phyloP scores from a whole-genome alignment of 2,888 invertebrate genomes.

The Desoria tigrina region DNA sequence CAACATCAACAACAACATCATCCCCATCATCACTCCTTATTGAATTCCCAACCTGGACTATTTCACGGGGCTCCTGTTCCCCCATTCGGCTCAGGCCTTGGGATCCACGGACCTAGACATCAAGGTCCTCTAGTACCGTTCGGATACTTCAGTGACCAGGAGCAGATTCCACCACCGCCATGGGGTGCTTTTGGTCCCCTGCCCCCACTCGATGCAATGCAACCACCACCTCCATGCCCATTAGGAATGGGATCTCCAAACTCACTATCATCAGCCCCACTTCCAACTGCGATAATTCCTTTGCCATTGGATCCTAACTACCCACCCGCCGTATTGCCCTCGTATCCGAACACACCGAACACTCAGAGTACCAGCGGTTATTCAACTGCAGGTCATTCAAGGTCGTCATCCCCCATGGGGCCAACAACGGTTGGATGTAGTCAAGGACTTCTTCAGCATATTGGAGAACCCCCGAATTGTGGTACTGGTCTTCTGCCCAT shows the following conservation, averaged over 20 bases:
- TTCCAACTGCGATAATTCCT: conserved; percentile 51
- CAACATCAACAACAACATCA: too few species aligned
- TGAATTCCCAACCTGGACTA: neutral
- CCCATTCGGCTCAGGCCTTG: too few species aligned
- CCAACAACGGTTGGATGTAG: conserved; percentile 15
- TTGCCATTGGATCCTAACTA: conserved; percentile 50
- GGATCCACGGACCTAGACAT: too few species aligned
- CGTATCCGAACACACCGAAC: conserved; percentile 37
- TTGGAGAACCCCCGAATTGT: neutral
- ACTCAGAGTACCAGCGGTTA: conserved; percentile 41
- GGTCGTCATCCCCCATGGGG: conserved; percentile 49
- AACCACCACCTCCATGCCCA: conserved; percentile 1
- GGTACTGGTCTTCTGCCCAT: conserved; percentile 21
- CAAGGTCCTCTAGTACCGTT: too few species aligned
- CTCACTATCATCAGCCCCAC: conserved; percentile 25
- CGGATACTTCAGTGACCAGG: too few species aligned
- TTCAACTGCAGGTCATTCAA: conserved; percentile 48
- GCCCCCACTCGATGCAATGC: conserved; percentile 5
- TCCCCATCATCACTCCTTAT: too few species aligned
- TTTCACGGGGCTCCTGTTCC: neutral
- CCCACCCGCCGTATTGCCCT: conserved; percentile 51
- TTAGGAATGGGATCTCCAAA: neutral
- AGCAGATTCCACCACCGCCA: neutral
- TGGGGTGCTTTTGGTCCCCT: conserved; percentile 6
- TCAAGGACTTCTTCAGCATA: conserved; percentile 1